Base-by-base conservation (phyloP, 2,888 invertebrate genomes). In the Hemithea aestivaria region DNA sequence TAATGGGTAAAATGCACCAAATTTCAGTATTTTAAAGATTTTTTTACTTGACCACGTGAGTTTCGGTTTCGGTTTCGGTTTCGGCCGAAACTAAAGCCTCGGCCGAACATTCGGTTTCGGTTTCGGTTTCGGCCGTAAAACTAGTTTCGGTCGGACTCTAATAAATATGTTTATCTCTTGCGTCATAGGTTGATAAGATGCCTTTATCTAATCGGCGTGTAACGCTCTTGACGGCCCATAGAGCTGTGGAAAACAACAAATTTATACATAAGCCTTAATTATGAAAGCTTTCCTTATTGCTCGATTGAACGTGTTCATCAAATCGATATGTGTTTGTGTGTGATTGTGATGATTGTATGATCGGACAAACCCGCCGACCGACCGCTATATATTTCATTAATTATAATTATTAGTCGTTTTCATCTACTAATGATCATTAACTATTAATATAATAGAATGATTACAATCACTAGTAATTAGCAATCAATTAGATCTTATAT, bases 341-440 rank as follows among this genome's bases (percentile, higher is more conserved):
- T 58, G 38, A n/a, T n/a, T 68, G 79, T 58, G 74, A 73, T 40
- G 77, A 45, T 49, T 75, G 82, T 45, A 49, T 66, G 64, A 62
- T 53, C 49, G 53, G 53, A 62, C 78, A 76, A 79, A 80, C 82
- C 80, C 79, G 82, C 79, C 76, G 73, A 70, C 74, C 76, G 74
- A 44, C 2, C 16, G 5, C 5, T 16, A 16, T 16, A 16, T 16
- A 16, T 4, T 16, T 16, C 16, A 16, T 16, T 16, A 5, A 16
- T 16, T 5, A 16, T 16, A 16, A 16, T 4, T 16, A 16, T 4
- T 16, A 16, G 2, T 16, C 16, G 16, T 8, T 10, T 9, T 7
- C 8, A 24, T 24, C 8, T 24, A 24, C 5, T 9, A 8, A 8
- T 4, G 3, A 8, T n/a, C 7, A 22, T n/a, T 20, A 22, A 4